A percentile compares a stretch with the other conserved stretches of the same genome.
Evolutionary conservation across 2,797 vertebrate species (phyloP).

Genomic region (Enteromius unitaeniatus): DNA sequence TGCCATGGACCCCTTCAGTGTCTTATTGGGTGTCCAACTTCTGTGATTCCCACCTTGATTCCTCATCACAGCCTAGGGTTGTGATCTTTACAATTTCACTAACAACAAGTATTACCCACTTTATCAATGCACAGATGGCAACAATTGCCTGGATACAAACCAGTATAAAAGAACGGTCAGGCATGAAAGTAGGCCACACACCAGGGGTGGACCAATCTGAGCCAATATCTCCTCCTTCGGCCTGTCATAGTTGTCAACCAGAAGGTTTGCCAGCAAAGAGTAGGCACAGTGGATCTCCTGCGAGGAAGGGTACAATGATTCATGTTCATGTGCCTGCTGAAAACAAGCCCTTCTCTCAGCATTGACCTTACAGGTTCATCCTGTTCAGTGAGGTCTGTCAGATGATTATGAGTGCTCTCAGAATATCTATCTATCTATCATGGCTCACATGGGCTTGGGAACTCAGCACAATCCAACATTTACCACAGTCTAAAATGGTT

Average conservation of each 20-base stretch:
- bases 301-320: background rate
- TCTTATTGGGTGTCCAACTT: background rate
- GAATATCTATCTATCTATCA: no score
- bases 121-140: background rate
- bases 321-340: background rate
- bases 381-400: background rate
- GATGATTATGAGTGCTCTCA: background rate
- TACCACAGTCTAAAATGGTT: background rate
- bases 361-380: background rate
- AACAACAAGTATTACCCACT: background rate
- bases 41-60: background rate
- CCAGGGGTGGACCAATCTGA: background rate
- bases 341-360: background rate
- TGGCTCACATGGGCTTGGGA: background rate
- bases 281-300: background rate
- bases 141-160: background rate
- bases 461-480: background rate
- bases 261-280: background rate
- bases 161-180: background rate
- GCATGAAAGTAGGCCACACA: slow-evolving; percentile 12
- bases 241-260: background rate
- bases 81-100: background rate
- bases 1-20: background rate
- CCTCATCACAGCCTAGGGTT: background rate
- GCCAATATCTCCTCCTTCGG: background rate